phyloP scores from a whole-genome alignment of 2,113 vertebrate genomes.

The Stigmatopora argus region DNA sequence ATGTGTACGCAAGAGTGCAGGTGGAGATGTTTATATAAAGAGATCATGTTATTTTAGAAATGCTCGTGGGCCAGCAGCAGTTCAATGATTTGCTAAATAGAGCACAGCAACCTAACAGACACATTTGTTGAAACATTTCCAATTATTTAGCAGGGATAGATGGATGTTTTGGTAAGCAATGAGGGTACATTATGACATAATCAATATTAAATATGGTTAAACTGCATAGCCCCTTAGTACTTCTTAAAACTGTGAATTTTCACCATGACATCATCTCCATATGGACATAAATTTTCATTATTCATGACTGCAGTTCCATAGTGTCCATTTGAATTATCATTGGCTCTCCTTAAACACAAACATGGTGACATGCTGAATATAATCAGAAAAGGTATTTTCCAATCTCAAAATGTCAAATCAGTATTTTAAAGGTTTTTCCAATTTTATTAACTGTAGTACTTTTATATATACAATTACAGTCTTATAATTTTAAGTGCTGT shows the following conservation, averaged over 20 bases:
- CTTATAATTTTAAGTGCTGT: no score
- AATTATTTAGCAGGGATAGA: conserved; percentile 18
- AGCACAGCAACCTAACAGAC: not conserved
- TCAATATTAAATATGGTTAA: not conserved
- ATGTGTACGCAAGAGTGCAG: not conserved
- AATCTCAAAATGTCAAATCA: not conserved
- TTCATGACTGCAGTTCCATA: not conserved
- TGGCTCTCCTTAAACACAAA: not conserved
- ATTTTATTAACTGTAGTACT: not conserved
- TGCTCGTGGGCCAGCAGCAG: conserved; percentile 3
- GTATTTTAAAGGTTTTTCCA: not conserved
- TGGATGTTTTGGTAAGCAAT: not conserved
- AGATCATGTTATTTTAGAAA: conserved; percentile 24
- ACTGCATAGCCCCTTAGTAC: no score
- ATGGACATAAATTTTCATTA: not conserved
- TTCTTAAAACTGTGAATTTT: not conserved
- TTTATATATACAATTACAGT: not conserved
- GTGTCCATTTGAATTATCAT: not conserved
- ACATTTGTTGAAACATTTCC: not conserved
- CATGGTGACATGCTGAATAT: not conserved
- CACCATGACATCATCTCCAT: not conserved
- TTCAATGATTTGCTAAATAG: not conserved
- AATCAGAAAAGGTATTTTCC: not conserved
- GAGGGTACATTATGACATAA: not conserved
- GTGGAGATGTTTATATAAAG: conserved; percentile 22